Conservation (phyloP, 2,113 vertebrate genomes). For the Pavo muticus region DNA sequence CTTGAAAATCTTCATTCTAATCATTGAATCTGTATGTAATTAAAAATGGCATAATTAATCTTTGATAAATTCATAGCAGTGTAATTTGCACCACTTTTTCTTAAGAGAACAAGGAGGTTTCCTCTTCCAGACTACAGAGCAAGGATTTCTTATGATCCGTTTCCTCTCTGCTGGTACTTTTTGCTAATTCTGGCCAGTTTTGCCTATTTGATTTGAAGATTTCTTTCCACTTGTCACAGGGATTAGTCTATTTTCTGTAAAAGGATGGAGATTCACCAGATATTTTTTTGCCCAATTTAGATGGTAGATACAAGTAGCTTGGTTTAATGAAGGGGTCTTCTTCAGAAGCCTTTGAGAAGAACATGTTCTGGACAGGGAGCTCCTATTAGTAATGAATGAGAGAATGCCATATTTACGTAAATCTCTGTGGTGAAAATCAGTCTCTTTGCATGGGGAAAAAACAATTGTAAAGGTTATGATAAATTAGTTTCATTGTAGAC, state of each 20-base stretch:
- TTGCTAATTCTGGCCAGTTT: background rate
- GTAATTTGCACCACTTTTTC: background rate
- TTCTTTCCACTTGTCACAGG: background rate
- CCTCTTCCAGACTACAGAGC: background rate
- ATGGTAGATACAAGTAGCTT: background rate
- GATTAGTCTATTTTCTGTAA: background rate
- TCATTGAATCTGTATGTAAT: background rate
- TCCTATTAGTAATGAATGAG: background rate
- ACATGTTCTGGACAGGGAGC: too few species aligned
- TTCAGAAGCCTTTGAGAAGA: background rate
- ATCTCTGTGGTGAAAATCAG: background rate
- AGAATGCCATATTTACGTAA: background rate
- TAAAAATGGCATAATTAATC: background rate
- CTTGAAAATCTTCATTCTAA: background rate
- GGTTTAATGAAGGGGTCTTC: background rate
- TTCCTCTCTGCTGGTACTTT: background rate
- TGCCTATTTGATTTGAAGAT: background rate
- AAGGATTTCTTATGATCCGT: background rate
- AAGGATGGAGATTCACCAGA: background rate
- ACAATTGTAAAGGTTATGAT: background rate
- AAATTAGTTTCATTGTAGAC: background rate
- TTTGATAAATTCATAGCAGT: background rate
- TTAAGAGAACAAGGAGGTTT: background rate
- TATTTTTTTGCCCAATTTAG: background rate
- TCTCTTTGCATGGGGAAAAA: background rate